phyloP scores from a whole-genome alignment of 2,113 vertebrate genomes.

The Gorilla gorilla region DNA sequence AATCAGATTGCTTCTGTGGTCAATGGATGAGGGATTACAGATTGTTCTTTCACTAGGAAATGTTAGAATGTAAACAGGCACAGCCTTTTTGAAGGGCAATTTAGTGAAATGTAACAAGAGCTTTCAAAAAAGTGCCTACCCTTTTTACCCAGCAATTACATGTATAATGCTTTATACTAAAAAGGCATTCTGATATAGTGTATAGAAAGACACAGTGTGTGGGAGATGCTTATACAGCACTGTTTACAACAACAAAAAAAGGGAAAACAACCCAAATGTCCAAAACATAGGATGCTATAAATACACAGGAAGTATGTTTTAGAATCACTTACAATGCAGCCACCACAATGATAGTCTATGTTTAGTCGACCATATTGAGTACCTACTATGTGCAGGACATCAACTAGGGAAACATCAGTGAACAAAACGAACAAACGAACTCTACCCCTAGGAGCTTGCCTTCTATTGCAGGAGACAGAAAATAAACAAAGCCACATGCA shows the following conservation, averaged over 20 bases:
- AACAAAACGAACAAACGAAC: not conserved
- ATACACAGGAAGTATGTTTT: not conserved
- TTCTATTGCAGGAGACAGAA: not conserved
- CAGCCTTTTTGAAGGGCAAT: not conserved
- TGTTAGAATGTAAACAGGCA: not conserved
- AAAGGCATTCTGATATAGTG: not conserved
- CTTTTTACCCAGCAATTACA: not conserved
- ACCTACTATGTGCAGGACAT: accelerated
- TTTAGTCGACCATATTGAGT: not conserved
- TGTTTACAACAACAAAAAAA: not conserved
- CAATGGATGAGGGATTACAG: not conserved
- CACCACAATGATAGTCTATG: not conserved
- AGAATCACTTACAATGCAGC: not conserved
- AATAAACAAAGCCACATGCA: not conserved
- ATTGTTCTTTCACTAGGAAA: not conserved
- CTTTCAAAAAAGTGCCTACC: not conserved
- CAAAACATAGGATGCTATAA: not conserved
- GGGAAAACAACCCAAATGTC: not conserved
- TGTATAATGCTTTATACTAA: not conserved
- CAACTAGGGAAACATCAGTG: too few relatives aligned
- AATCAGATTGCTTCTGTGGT: not conserved
- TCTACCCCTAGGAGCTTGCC: not conserved
- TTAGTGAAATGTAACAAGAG: not conserved
- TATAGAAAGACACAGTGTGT: not conserved
- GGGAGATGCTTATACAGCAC: not conserved